phyloP scores from a whole-genome alignment of 2,113 vertebrate species.

The Ophthalmolycus amberensis region DNA sequence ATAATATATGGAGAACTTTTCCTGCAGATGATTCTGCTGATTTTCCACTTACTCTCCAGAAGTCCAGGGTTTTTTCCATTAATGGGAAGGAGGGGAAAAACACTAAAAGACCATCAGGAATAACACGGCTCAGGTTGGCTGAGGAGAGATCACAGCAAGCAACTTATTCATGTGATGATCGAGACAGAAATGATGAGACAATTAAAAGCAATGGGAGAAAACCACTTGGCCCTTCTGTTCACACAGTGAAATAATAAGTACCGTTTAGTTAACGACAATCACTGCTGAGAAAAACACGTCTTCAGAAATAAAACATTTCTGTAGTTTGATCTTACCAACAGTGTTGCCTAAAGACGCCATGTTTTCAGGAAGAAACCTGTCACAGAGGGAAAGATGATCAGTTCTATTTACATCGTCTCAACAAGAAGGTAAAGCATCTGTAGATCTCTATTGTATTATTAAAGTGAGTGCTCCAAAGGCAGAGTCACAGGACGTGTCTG shows the following conservation, averaged over 20 bases:
- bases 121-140: slow-evolving; percentile 92
- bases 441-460: not conserved
- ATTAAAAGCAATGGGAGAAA: not conserved
- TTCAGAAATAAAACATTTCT: not conserved
- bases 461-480: not conserved
- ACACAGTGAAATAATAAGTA: not conserved
- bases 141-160: slow-evolving; percentile 34
- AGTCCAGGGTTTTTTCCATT: slow-evolving; percentile 94
- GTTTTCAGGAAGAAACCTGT: slow-evolving; percentile 91
- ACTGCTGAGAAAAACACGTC: not conserved
- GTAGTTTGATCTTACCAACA: slow-evolving; percentile 86
- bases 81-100: slow-evolving; percentile 96
- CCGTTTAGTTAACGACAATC: not conserved
- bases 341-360: slow-evolving; percentile 94
- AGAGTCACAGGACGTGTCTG: not conserved
- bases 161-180: not conserved
- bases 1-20: not conserved
- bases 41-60: slow-evolving; percentile 88
- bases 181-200: not conserved
- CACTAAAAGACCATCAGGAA: slow-evolving; percentile 91
- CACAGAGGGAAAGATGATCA: not conserved
- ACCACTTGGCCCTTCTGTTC: no score
- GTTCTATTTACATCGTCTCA: not conserved
- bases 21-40: not conserved
- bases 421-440: not conserved